These are phyloP conservation scores for Drosophila meridionalis DNA, from an alignment of 2,888 invertebrate species.

Conservation along the genomic window DNA sequence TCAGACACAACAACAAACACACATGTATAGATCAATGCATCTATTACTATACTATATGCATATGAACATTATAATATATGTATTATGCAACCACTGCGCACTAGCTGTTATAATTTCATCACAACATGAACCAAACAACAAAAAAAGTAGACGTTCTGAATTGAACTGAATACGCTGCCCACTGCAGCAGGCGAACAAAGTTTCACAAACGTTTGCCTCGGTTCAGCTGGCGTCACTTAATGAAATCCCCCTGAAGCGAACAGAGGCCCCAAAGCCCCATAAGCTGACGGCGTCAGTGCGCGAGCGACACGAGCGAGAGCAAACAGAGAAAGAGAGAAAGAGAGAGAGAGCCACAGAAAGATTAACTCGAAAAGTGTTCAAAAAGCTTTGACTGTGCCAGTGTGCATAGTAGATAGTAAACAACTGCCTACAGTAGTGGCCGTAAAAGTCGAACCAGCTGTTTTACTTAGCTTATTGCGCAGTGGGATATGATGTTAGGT, in stretches of 20 bases:
- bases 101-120: slow-evolving; percentile 21
- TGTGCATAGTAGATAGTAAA: neutral
- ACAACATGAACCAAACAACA: slow-evolving; percentile 4
- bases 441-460: neutral
- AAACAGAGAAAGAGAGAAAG: neutral
- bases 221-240: slow-evolving; percentile 34
- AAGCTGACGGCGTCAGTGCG: slow-evolving; percentile 25
- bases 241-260: slow-evolving; percentile 35
- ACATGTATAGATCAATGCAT: slow-evolving; percentile 5
- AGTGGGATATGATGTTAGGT: too few species aligned
- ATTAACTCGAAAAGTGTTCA: slow-evolving; percentile 3
- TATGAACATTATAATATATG: slow-evolving; percentile 6
- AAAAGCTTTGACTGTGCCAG: slow-evolving; percentile 9
- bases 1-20: slow-evolving; percentile 25
- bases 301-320: neutral
- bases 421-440: neutral
- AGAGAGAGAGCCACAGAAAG: neutral
- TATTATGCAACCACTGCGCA: slow-evolving; percentile 39
- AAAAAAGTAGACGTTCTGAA: slow-evolving; percentile 11
- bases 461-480: neutral
- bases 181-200: slow-evolving; percentile 9
- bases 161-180: slow-evolving; percentile 15
- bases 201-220: slow-evolving; percentile 36
- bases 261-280: slow-evolving; percentile 31
- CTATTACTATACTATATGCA: neutral